These are phyloP conservation scores for Morpho helenor DNA, from an alignment of 2,888 invertebrate species.

Conservation along the genomic window DNA sequence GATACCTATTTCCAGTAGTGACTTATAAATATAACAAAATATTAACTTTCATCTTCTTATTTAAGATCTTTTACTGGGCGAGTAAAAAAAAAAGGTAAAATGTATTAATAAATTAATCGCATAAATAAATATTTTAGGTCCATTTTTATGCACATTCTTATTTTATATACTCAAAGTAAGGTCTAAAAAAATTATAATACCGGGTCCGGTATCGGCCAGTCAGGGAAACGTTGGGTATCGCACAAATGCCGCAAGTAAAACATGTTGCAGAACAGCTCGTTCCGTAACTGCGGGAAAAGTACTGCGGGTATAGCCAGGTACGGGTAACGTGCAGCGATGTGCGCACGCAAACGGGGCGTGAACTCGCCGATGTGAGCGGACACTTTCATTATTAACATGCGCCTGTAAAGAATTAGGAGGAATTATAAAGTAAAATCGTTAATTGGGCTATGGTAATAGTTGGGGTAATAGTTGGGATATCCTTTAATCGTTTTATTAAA, in stretches of 20 bases:
- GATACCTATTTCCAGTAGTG: no score
- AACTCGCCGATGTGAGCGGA: conserved; percentile 99
- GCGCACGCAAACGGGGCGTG: conserved; percentile 94
- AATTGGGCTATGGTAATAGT: no score
- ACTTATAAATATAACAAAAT: no score
- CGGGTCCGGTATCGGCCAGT: conserved; percentile 98
- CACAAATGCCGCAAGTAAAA: conserved; percentile 98
- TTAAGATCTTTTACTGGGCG: no score
- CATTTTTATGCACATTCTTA: no score
- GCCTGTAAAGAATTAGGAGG: conserved; percentile 66
- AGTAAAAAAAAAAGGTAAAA: no score
- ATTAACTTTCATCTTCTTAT: no score
- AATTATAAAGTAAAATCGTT: background rate
- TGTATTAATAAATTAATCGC: no score
- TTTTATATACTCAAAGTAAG: no score
- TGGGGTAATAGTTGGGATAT: no score
- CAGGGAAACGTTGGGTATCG: conserved; percentile 92
- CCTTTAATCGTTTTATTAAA: no score
- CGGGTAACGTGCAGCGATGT: conserved; percentile 96
- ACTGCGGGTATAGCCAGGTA: conserved; percentile 97
- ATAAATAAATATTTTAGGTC: no score
- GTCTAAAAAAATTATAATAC: conserved; percentile 62
- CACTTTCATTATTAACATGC: conserved; percentile 97
- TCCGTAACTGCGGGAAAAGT: conserved; percentile 95
- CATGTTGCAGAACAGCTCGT: conserved; percentile 98